Conservation (phyloP, 2,797 vertebrate genomes). For the Pogoniulus pusillus region DNA sequence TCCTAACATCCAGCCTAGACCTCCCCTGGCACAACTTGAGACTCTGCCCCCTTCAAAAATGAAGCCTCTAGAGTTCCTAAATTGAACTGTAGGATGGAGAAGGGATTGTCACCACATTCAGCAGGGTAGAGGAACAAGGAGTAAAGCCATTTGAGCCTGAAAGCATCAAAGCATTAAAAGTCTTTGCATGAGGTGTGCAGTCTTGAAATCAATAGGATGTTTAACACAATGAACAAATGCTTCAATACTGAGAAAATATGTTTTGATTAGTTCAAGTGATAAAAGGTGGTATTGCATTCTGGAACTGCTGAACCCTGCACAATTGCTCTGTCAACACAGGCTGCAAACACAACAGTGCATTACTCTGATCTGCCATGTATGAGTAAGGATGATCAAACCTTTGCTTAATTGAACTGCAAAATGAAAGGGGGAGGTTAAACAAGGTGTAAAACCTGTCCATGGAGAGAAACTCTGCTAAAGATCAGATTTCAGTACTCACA, state of each 20-base stretch:
- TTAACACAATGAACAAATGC: conserved; percentile 39
- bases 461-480: not conserved
- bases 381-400: not conserved
- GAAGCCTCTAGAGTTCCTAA: not conserved
- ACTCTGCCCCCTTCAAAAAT: too few relatives aligned
- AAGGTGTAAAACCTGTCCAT: not conserved
- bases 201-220: not conserved
- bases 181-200: not conserved
- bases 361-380: not conserved
- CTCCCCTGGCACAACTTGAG: too few relatives aligned
- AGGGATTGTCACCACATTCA: not conserved
- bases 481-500: not conserved
- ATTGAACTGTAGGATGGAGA: not conserved
- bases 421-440: not conserved
- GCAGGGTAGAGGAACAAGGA: not conserved
- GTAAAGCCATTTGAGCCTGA: not conserved
- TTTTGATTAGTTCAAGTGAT: conserved; percentile 39
- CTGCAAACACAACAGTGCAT: not conserved
- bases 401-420: conserved; percentile 20
- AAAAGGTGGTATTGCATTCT: not conserved
- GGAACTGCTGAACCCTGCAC: not conserved
- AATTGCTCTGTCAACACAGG: not conserved
- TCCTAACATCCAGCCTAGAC: too few relatives aligned
- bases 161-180: conserved; percentile 19
- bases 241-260: conserved; percentile 21